Evolutionary conservation across 1,140 invertebrate species (phyloP).

Genomic region (Drosophila subobscura): DNA sequence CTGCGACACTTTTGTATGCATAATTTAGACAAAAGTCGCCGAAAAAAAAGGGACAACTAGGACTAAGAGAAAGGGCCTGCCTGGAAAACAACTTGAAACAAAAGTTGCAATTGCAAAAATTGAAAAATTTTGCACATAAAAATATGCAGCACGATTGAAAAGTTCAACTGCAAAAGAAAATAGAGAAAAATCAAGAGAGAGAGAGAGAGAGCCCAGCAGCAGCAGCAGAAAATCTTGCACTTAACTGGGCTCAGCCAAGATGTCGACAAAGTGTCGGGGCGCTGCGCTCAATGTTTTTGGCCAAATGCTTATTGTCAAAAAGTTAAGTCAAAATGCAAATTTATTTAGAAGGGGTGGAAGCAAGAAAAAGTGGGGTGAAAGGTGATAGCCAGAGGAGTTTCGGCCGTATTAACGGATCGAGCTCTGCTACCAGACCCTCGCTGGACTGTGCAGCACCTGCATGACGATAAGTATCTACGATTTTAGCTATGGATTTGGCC

Average conservation of each 20-base stretch:
- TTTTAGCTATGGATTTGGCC: too few relatives aligned
- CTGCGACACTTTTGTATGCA: constrained; percentile 64
- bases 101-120: constrained; percentile 60
- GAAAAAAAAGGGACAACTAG: constrained; percentile 22
- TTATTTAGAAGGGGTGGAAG: neutral
- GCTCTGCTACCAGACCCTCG: too few relatives aligned
- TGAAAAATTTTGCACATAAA: constrained; percentile 68
- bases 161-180: constrained; percentile 13
- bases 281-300: constrained; percentile 45
- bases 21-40: constrained; percentile 61
- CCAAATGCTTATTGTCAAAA: constrained; percentile 72
- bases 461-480: too few relatives aligned
- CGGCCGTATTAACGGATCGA: too few relatives aligned
- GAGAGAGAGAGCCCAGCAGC: too few relatives aligned
- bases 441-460: too few relatives aligned
- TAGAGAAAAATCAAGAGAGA: constrained; percentile 19
- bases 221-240: constrained; percentile 38
- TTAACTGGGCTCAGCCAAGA: constrained; percentile 21
- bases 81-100: constrained; percentile 37
- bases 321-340: constrained; percentile 41
- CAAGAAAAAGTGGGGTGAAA: neutral
- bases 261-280: constrained; percentile 48
- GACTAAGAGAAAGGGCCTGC: constrained; percentile 1
- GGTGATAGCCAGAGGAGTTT: too few relatives aligned
- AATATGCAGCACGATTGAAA: constrained; percentile 53